Conservation (phyloP, 2,113 vertebrate species). For the Agelaius tricolor region DNA sequence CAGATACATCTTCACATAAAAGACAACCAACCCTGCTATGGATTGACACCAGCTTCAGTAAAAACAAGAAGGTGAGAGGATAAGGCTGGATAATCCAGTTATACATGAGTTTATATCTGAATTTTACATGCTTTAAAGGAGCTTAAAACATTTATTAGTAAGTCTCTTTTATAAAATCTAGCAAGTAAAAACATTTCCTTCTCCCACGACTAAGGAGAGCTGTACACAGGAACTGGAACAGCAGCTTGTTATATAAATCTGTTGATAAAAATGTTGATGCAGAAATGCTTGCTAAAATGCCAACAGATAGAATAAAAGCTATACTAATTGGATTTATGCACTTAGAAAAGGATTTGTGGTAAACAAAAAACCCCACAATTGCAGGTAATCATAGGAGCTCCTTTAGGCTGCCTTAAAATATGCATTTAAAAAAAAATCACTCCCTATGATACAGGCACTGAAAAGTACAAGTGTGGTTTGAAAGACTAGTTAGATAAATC, state of each 20-base stretch:
- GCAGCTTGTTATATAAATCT: constrained; percentile 6
- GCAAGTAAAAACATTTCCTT: not conserved
- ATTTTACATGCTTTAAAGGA: not conserved
- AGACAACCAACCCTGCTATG: not conserved
- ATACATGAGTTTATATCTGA: not conserved
- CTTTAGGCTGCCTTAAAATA: constrained; percentile 2
- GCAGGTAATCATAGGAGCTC: not conserved
- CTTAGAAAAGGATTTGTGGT: not conserved
- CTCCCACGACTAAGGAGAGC: not conserved
- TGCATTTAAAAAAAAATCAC: not conserved
- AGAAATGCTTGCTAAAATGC: not conserved
- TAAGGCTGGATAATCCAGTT: not conserved
- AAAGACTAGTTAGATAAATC: constrained; percentile 47
- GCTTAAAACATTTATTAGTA: not conserved
- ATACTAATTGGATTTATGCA: constrained; percentile 28
- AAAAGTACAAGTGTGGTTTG: not conserved
- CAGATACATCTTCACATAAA: not conserved
- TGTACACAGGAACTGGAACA: not conserved
- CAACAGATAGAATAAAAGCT: not conserved
- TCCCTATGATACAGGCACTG: not conserved
- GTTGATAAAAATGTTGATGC: constrained; percentile 17
- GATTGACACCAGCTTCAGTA: not conserved
- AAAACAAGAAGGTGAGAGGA: not conserved
- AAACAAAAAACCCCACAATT: not conserved
- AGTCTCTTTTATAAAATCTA: not conserved